Conservation (phyloP, 2,888 invertebrate species). For the Drosophila bunnanda region DNA sequence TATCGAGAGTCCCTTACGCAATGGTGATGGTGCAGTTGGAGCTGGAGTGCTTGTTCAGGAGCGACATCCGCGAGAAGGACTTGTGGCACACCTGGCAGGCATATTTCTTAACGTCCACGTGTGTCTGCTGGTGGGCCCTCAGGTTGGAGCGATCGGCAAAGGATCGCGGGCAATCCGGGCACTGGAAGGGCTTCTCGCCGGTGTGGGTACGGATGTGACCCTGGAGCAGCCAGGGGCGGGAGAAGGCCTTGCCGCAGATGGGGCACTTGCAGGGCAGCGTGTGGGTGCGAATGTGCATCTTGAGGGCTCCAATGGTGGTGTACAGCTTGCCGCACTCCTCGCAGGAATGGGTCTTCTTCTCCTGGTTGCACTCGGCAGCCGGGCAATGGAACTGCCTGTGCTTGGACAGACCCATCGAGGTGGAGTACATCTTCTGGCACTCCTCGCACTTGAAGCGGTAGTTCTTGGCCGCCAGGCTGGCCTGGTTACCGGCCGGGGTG, state of each 20-base stretch:
- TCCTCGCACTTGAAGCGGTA: slow-evolving; percentile 94
- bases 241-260: slow-evolving; percentile 84
- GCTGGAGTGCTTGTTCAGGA: slow-evolving; percentile 83
- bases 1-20: slow-evolving; percentile 59
- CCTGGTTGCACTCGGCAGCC: slow-evolving; percentile 91
- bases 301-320: slow-evolving; percentile 83
- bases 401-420: slow-evolving; percentile 96
- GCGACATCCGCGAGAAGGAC: slow-evolving; percentile 84
- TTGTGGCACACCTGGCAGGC: slow-evolving; percentile 83
- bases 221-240: slow-evolving; percentile 84
- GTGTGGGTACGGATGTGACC: slow-evolving; percentile 84
- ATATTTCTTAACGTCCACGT: slow-evolving; percentile 84
- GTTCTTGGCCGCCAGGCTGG: slow-evolving; percentile 58
- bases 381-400: slow-evolving; percentile 98
- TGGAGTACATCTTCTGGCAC: slow-evolving; percentile 97
- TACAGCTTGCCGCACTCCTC: slow-evolving; percentile 83
- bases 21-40: slow-evolving; percentile 83
- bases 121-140: slow-evolving; percentile 84
- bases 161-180: slow-evolving; percentile 83
- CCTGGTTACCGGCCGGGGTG: slow-evolving; percentile 12
- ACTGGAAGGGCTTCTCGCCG: slow-evolving; percentile 84
- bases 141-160: slow-evolving; percentile 85
- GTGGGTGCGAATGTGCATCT: slow-evolving; percentile 84
- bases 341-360: slow-evolving; percentile 89
- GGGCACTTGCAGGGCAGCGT: slow-evolving; percentile 84